Percentiles rank a stretch among this genome's conserved stretches.
Conservation (phyloP, 2,888 invertebrate genomes). For the Smittia aterrima region DNA sequence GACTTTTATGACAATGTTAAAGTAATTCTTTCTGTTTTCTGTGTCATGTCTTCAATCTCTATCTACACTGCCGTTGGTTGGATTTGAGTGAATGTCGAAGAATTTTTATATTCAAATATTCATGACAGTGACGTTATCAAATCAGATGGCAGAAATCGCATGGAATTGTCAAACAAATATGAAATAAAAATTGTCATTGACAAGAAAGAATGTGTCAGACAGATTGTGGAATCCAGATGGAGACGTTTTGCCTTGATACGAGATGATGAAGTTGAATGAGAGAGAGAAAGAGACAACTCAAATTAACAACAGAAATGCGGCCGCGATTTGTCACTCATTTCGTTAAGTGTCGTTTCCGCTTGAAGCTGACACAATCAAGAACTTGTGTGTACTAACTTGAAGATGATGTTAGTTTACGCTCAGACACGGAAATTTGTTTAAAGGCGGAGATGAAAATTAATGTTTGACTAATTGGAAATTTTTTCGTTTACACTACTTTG, state of each 20-base stretch:
- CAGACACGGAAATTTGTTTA: background rate
- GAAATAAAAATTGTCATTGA: background rate
- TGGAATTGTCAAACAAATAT: background rate
- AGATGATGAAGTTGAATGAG: too few relatives aligned
- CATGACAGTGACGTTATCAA: slow-evolving; percentile 7
- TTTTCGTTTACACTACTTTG: background rate
- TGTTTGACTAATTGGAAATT: background rate
- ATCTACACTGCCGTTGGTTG: background rate
- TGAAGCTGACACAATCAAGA: background rate
- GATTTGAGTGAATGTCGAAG: background rate
- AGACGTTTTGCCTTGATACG: background rate
- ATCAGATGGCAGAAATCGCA: background rate
- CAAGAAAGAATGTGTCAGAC: too few relatives aligned
- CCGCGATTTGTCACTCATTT: slow-evolving; percentile 4
- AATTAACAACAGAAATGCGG: slow-evolving; percentile 5
- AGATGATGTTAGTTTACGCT: background rate
- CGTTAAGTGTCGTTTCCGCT: slow-evolving; percentile 1
- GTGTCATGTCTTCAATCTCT: slow-evolving; percentile 23
- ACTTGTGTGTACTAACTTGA: background rate
- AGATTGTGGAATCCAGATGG: background rate
- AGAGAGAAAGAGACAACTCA: background rate
- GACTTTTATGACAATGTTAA: slow-evolving; percentile 30
- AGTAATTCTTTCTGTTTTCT: slow-evolving; percentile 25
- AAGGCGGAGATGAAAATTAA: background rate
- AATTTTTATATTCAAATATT: slow-evolving; percentile 12